Conservation (phyloP, 2,797 vertebrate genomes). For the Cossypha heuglini region DNA sequence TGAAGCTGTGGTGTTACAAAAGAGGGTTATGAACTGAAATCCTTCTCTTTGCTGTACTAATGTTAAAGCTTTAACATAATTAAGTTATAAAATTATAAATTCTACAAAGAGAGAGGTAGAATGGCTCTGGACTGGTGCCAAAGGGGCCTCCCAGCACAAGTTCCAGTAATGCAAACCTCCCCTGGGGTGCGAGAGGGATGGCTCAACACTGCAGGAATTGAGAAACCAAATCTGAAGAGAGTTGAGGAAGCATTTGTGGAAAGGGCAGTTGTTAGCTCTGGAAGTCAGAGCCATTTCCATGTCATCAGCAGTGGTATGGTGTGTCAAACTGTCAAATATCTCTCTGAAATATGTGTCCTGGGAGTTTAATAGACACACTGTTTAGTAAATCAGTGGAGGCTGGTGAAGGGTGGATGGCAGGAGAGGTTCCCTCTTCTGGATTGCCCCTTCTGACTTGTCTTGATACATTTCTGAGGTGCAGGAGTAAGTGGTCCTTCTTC, state of each 20-base stretch:
- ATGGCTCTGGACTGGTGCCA: background rate
- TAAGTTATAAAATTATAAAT: background rate
- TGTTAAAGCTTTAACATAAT: background rate
- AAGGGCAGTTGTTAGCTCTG: background rate
- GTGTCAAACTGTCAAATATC: background rate
- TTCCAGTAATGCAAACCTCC: background rate
- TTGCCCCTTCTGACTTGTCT: background rate
- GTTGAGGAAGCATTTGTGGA: background rate
- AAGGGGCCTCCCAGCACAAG: background rate
- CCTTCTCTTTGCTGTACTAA: background rate
- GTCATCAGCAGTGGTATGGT: background rate
- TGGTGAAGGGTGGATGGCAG: background rate
- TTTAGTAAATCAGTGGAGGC: background rate
- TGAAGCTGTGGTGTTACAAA: background rate
- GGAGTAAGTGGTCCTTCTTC: background rate
- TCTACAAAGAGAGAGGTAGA: background rate
- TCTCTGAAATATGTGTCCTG: background rate
- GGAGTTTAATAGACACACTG: background rate
- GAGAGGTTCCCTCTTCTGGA: background rate
- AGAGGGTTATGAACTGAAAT: background rate
- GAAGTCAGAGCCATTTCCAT: background rate
- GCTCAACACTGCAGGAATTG: background rate
- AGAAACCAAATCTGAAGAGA: background rate
- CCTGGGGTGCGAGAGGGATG: fast-evolving
- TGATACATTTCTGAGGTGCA: background rate